phyloP scores from a whole-genome alignment of 2,797 vertebrate genomes.

The Heteromormyrus szaboi region DNA sequence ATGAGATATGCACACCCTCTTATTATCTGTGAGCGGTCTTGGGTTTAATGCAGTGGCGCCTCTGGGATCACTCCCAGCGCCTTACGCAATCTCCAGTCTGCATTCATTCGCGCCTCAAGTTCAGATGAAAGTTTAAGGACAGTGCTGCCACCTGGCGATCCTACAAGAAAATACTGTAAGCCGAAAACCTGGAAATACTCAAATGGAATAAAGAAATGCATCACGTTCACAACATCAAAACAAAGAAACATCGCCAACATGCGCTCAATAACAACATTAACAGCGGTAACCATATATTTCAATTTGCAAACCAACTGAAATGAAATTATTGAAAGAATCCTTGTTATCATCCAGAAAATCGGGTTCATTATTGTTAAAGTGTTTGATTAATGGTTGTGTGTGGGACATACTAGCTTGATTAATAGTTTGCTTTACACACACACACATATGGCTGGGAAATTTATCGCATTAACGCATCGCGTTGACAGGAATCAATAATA shows the following conservation, averaged over 20 bases:
- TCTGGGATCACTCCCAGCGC: not conserved
- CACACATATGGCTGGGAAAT: not conserved
- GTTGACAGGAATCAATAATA: not conserved
- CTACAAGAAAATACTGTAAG: not conserved
- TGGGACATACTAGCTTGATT: not conserved
- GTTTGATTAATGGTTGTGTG: not conserved
- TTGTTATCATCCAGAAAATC: not conserved
- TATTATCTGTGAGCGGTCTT: not conserved
- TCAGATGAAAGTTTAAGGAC: not conserved
- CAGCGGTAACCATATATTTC: not conserved
- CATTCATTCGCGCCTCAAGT: not conserved
- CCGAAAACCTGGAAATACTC: not conserved
- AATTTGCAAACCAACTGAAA: not conserved
- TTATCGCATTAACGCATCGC: not conserved
- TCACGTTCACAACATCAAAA: not conserved
- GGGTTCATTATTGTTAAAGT: not conserved
- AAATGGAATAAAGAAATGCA: not conserved
- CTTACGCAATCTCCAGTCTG: not conserved
- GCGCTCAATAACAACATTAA: not conserved
- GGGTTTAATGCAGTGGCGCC: not conserved
- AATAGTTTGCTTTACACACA: not conserved
- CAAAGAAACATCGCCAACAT: not conserved
- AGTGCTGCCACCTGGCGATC: constrained; percentile 12
- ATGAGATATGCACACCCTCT: not conserved
- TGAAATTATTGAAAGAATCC: not conserved